phyloP scores from a whole-genome alignment of 2,113 vertebrate genomes.

The Xenopus tropicalis region DNA sequence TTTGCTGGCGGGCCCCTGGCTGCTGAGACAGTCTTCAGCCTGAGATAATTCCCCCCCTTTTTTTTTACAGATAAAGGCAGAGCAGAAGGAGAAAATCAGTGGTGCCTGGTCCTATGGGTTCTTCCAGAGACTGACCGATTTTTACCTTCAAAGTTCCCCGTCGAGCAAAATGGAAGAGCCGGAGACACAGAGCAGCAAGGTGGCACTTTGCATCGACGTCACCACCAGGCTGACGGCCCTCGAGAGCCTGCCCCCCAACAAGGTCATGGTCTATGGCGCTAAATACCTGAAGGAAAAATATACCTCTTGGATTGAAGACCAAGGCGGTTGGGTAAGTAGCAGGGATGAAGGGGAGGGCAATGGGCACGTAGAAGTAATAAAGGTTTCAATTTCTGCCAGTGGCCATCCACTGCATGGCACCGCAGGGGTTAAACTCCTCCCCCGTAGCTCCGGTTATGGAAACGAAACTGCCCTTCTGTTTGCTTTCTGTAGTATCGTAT shows the following conservation, averaged over 20 bases:
- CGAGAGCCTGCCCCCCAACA: conserved; percentile 67
- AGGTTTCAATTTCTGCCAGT: no score
- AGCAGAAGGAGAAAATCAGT: conserved; percentile 39
- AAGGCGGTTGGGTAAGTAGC: conserved; percentile 77
- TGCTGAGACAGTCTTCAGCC: no score
- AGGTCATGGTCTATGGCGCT: conserved; percentile 69
- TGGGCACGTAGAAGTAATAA: no score
- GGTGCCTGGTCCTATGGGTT: conserved; percentile 58
- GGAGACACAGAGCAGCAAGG: conserved; percentile 52
- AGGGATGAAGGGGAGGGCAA: no score
- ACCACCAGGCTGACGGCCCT: conserved; percentile 64
- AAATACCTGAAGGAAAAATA: conserved; percentile 73
- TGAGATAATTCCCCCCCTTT: no score
- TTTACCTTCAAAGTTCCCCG: conserved; percentile 46
- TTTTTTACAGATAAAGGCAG: no score
- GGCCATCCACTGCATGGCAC: no score
- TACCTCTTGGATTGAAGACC: conserved; percentile 65
- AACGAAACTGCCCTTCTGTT: no score
- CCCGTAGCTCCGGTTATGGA: no score
- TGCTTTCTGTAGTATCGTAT: no score
- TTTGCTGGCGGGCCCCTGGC: no score
- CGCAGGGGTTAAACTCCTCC: no score
- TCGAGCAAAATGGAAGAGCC: conserved; percentile 41
- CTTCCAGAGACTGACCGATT: conserved; percentile 57
- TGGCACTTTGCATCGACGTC: conserved; percentile 72